A percentile compares a stretch with the other conserved stretches of the same genome.
These are phyloP conservation scores for Apotomis turbidana DNA, from an alignment of 2,888 invertebrate genomes.

Conservation along the genomic window DNA sequence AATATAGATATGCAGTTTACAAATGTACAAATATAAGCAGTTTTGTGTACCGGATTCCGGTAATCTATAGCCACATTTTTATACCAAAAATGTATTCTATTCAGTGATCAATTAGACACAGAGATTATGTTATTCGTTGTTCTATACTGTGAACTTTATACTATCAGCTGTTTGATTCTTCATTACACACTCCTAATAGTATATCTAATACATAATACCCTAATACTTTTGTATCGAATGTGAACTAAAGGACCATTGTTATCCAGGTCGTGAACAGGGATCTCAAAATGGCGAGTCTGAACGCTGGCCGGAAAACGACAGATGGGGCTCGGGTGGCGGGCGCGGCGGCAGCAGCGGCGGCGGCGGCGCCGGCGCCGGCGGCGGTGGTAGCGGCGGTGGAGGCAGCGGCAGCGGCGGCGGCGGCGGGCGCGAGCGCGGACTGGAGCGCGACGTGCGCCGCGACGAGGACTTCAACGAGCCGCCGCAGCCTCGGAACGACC, in stretches of 20 bases:
- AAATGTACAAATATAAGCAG: too few relatives aligned
- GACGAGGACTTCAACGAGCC: constrained; percentile 71
- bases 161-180: too few relatives aligned
- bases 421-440: constrained; percentile 59
- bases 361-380: constrained; percentile 51
- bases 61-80: too few relatives aligned
- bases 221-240: too few relatives aligned
- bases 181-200: too few relatives aligned
- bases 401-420: constrained; percentile 46
- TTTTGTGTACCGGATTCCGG: too few relatives aligned
- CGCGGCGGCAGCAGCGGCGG: constrained; percentile 43
- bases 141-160: too few relatives aligned
- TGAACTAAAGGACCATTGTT: neutral
- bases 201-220: too few relatives aligned
- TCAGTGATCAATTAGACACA: too few relatives aligned
- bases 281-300: constrained; percentile 81
- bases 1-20: too few relatives aligned
- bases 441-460: constrained; percentile 60
- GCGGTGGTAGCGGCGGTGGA: constrained; percentile 56
- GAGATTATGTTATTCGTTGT: too few relatives aligned
- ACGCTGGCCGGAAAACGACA: constrained; percentile 71
- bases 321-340: constrained; percentile 57
- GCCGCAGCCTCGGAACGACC: constrained; percentile 83
- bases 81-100: too few relatives aligned
- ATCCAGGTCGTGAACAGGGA: constrained; percentile 73